Evolutionary conservation across 1,140 invertebrate species (phyloP), one percentile per base, ranked within the genome.

Genomic region (Helicorthomorpha holstii): DNA sequence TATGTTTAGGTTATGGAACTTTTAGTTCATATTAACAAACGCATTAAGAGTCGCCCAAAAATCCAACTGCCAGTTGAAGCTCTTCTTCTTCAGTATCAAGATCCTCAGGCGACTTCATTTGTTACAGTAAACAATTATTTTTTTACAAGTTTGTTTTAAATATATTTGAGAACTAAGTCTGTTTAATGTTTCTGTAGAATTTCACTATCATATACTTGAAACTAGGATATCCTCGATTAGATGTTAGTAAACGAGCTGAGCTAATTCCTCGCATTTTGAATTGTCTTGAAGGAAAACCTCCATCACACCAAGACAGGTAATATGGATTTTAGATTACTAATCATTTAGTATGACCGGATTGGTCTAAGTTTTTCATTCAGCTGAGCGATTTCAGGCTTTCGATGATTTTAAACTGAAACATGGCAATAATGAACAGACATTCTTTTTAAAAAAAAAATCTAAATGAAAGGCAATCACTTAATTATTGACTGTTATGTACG

Each of bases 161-260:
- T 34, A 34, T 4, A 48, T 51, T 44, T 27, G 38, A 10, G 24
- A 26, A 44, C 22, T 27, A 4, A 7, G 7, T 29, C 25, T 44
- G 43, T 21, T 41, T 51, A 43, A n/a, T 57, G 65, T 56, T 60
- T 55, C 75, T 79, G 24, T 70, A 91, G 81, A 95, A 95, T 69
- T 93, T 95, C 64, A 82, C 85, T 43, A 86, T 93, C 50, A 88
- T 94, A 61, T 95, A 93, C 62, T 83, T 94, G 43, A 90, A 87
- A 66, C 78, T 92, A 76, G 88, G 89, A 19, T 94, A 79, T 72
- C 85, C 87, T 1, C 69, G 89, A 54, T 68, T 92, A 55, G 73
- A 80, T 27, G 67, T 77, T 34, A 77, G 79, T 16, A 78, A 83
- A 58, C 87, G 91, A 68, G 73, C 79, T 2, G 76, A 79, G 60